Percentiles rank a stretch among this genome's conserved stretches.
These are phyloP conservation scores for Oryctes rhinoceros DNA, from an alignment of 1,140 invertebrate species.

Conservation along the genomic window DNA sequence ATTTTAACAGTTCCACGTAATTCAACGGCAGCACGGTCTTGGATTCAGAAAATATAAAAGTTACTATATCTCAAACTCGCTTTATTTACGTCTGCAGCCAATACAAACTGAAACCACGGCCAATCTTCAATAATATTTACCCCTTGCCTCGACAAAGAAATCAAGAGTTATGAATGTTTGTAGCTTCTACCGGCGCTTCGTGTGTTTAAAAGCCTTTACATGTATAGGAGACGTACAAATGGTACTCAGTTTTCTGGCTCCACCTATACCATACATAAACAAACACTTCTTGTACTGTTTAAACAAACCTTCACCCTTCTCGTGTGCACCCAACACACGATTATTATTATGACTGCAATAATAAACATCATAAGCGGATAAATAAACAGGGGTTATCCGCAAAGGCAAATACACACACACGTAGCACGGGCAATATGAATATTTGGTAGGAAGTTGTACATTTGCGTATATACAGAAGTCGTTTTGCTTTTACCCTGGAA, in stretches of 20 bases:
- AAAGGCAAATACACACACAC: background rate
- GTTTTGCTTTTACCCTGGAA: background rate
- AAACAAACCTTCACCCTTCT: background rate
- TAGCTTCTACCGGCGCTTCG: background rate
- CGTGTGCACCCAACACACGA: background rate
- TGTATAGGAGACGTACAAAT: background rate
- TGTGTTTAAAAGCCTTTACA: background rate
- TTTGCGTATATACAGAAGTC: background rate
- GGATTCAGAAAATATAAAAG: no score
- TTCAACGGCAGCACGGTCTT: no score
- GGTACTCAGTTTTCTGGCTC: constrained; percentile 4
- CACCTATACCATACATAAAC: background rate
- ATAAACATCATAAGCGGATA: constrained; percentile 10
- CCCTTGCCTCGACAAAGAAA: background rate
- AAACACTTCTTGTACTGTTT: background rate
- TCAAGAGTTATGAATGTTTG: constrained; percentile 14
- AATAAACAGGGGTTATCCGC: constrained; percentile 6
- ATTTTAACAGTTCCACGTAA: no score
- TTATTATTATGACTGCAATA: constrained; percentile 15
- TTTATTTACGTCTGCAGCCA: no score
- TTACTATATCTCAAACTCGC: no score
- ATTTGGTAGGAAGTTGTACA: background rate
- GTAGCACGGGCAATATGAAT: background rate
- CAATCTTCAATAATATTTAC: background rate
- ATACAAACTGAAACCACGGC: no score